phyloP scores from a whole-genome alignment of 2,888 invertebrate species.

The Myopa testacea region DNA sequence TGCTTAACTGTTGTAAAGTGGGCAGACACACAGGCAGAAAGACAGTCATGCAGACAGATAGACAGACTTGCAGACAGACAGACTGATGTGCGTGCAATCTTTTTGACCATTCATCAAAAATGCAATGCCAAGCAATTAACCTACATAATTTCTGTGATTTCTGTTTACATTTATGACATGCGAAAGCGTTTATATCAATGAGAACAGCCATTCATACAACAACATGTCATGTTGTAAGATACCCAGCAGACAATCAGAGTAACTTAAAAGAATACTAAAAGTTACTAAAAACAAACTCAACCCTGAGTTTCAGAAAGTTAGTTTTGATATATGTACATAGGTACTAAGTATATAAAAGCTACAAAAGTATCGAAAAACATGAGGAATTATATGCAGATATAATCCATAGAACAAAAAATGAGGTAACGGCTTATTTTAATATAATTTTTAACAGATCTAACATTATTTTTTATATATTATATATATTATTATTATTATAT shows the following conservation, averaged over 20 bases:
- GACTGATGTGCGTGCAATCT: not conserved
- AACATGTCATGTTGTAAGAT: not conserved
- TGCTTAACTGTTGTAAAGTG: not conserved
- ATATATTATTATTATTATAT: too few species aligned
- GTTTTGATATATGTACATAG: too few species aligned
- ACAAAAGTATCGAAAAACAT: too few species aligned
- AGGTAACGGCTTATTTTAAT: too few species aligned
- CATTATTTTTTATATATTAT: too few species aligned
- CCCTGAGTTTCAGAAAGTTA: too few species aligned
- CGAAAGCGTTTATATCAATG: not conserved
- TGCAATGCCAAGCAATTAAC: slow-evolving; percentile 22
- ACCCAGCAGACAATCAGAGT: not conserved
- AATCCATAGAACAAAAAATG: too few species aligned
- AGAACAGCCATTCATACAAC: not conserved
- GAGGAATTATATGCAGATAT: too few species aligned
- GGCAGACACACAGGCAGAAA: not conserved
- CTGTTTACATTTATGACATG: slow-evolving; percentile 5
- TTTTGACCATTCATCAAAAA: slow-evolving; percentile 17
- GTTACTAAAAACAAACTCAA: too few species aligned
- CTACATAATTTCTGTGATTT: slow-evolving; percentile 15
- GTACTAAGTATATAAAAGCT: too few species aligned
- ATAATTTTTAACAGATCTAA: too few species aligned
- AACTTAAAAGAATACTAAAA: not conserved
- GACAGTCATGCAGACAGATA: not conserved
- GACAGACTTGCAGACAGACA: not conserved